Evolutionary conservation across 2,113 vertebrate species (phyloP), one percentile per base, ranked within the genome.

Genomic region (Cryptotis parvus): DNA sequence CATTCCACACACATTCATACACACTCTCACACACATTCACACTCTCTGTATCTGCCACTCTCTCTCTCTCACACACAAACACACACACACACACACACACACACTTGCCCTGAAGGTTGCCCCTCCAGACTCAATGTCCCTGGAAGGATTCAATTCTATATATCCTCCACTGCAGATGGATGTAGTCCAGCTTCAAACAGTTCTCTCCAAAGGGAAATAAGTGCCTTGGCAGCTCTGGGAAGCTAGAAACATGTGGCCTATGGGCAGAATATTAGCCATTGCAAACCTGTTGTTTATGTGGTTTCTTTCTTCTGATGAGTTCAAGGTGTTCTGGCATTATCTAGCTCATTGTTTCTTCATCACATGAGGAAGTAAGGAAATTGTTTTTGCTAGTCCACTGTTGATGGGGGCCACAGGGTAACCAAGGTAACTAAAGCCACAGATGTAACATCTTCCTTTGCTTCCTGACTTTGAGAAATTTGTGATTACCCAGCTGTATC

Each of bases 291-390:
- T 68, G 20, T 65, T 26, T 31, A 45, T 37, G 35, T 45, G 45
- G 8, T 22, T 20, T 18, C 39, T 90, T 94, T 61, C 74, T 82
- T 84, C 35, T 70, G 24, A 74, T 27, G 80, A 77, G 52, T 68
- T 89, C 35, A 35, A 22, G 27, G 43, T 45, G 6, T 63, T 88
- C 73, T 45, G 72, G 37, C 37, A 43, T 43, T 61, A 24, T 70
- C 33, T 37, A 41, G 58, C 26, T 76, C 66, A 79, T 26, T 80
- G 22, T 88, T 69, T 87, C 43, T 66, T 82, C 66, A 43, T 72
- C 8, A 41, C 18, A 58, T 43, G 20, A 29, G 68, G 79, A 45
- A 41, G 16, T 43, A 15, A 20, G 3, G 24, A 82, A 58, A 12
- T 45, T 79, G 6, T 39, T 35, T 82, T 80, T 35, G 33, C 72